Conservation (phyloP, 2,113 vertebrate genomes). For the Peromyscus polionotus region DNA sequence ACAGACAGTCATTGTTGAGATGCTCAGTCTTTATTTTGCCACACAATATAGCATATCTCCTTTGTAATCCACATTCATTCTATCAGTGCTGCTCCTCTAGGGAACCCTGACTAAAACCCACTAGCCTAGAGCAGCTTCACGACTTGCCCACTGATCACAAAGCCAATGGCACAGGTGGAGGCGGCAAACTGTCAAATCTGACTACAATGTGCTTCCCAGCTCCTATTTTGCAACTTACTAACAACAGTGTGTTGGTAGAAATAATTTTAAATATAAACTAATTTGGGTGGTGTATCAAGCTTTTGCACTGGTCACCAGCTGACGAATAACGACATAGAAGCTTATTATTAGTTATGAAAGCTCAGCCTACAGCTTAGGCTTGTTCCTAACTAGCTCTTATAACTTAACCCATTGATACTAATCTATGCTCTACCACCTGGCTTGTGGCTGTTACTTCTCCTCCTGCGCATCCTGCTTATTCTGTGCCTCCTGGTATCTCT, state of each 20-base stretch:
- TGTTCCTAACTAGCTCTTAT: neutral
- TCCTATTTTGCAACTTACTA: neutral
- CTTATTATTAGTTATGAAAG: neutral
- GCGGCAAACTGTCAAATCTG: neutral
- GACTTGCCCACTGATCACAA: neutral
- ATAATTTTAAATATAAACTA: constrained; percentile 26
- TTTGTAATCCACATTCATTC: too few species aligned
- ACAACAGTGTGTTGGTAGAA: neutral
- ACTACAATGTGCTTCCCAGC: neutral
- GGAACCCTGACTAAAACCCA: neutral
- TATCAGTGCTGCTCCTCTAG: neutral
- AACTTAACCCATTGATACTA: neutral
- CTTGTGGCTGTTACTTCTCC: neutral
- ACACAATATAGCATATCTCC: neutral
- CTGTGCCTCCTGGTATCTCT: neutral
- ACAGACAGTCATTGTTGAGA: neutral
- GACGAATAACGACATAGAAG: neutral
- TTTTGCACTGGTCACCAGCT: neutral
- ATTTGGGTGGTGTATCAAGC: neutral
- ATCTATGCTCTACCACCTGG: neutral
- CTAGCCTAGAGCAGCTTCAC: neutral
- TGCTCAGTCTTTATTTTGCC: neutral
- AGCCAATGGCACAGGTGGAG: neutral
- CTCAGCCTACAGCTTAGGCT: neutral
- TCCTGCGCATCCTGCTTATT: neutral